Evolutionary conservation across 2,797 vertebrate genomes (phyloP).

Genomic region (Sciurus carolinensis): DNA sequence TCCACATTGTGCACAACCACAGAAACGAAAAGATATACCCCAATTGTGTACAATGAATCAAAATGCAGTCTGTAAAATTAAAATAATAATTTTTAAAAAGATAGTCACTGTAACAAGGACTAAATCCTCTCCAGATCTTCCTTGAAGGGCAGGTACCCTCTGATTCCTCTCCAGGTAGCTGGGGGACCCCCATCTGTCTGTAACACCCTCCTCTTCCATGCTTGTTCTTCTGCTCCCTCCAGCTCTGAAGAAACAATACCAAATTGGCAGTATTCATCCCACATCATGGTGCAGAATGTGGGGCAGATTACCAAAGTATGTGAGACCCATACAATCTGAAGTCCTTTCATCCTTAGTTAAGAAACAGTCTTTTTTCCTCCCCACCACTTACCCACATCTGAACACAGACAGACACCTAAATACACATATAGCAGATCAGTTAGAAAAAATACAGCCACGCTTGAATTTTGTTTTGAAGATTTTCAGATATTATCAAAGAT

Average conservation of each 20-base stretch:
- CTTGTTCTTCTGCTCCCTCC: neutral
- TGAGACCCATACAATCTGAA: constrained; percentile 49
- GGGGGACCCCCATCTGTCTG: neutral
- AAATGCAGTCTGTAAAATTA: too few relatives aligned
- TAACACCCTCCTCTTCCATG: neutral
- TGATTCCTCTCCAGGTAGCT: neutral
- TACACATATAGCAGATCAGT: constrained; percentile 79
- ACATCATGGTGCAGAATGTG: constrained; percentile 51
- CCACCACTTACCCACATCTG: constrained; percentile 89
- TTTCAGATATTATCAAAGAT: constrained; percentile 87
- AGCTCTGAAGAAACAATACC: constrained; percentile 46
- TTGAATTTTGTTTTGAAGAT: constrained; percentile 81
- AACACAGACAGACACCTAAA: constrained; percentile 87
- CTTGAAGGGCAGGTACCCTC: neutral
- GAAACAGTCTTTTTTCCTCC: constrained; percentile 85
- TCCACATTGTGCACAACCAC: too few relatives aligned
- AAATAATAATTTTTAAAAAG: too few relatives aligned
- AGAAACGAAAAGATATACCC: too few relatives aligned
- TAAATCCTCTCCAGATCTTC: neutral
- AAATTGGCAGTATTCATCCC: constrained; percentile 31
- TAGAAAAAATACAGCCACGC: constrained; percentile 82
- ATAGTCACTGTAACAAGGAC: neutral
- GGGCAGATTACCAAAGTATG: constrained; percentile 34
- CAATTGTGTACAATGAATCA: too few relatives aligned
- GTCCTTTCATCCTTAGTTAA: constrained; percentile 68